Conservation (phyloP, 2,113 vertebrate genomes). For the Rhinoptilus africanus region DNA sequence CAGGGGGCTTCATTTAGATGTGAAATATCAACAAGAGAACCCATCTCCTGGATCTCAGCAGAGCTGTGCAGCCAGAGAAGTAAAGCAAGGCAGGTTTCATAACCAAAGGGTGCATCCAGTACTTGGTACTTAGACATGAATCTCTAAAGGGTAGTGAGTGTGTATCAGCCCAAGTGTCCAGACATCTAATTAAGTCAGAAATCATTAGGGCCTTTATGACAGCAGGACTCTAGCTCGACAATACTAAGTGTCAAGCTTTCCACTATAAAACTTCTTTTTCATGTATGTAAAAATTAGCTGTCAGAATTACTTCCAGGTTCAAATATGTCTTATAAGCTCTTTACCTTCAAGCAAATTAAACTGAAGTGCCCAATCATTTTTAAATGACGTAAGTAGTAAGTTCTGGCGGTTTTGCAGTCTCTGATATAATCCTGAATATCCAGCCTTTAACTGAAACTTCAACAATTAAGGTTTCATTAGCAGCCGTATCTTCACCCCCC, state of each 20-base stretch:
- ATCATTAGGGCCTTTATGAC: not conserved
- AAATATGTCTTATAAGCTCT: not conserved
- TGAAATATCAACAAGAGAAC: not conserved
- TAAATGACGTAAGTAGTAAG: not conserved
- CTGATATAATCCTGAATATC: not conserved
- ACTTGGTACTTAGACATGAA: not conserved
- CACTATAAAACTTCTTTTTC: not conserved
- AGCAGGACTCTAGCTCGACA: not conserved
- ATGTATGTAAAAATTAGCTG: slow-evolving; percentile 2
- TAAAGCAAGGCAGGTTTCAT: not conserved
- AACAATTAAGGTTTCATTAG: not conserved
- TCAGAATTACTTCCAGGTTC: slow-evolving; percentile 29
- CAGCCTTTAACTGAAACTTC: not conserved
- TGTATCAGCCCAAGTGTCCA: not conserved
- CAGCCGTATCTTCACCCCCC: not conserved
- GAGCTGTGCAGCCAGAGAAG: not conserved
- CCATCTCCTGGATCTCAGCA: not conserved
- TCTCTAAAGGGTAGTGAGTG: not conserved
- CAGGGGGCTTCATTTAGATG: not conserved
- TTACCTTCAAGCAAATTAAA: slow-evolving; percentile 37
- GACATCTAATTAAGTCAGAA: not conserved
- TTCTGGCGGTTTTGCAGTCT: not conserved
- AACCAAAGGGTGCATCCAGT: not conserved
- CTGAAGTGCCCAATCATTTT: slow-evolving; percentile 41
- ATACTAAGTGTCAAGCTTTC: slow-evolving; percentile 10